phyloP scores from a whole-genome alignment of 2,113 vertebrate genomes.

The Rhineura floridana region DNA sequence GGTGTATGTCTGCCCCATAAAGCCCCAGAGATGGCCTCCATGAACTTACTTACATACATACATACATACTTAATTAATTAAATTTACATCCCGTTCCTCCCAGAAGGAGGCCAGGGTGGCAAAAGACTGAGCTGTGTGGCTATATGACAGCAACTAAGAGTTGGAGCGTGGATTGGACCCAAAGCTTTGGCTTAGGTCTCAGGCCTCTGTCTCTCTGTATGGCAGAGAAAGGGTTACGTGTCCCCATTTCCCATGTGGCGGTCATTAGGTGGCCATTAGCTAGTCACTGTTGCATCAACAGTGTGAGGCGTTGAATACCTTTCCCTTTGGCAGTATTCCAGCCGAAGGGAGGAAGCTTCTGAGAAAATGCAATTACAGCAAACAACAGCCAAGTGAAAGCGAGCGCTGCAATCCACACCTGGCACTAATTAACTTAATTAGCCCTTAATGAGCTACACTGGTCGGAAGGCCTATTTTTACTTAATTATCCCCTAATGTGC shows the following conservation, averaged over 20 bases:
- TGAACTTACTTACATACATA: background rate
- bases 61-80: too few species aligned
- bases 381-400: conserved; percentile 72
- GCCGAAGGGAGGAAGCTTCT: conserved; percentile 63
- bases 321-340: conserved; percentile 67
- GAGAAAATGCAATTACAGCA: conserved; percentile 78
- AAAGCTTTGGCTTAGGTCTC: background rate
- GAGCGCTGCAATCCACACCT: conserved; percentile 79
- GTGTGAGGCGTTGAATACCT: conserved; percentile 49
- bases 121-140: background rate
- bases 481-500: conserved; percentile 81
- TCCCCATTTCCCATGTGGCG: conserved; percentile 7
- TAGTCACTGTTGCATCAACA: conserved; percentile 56
- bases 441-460: conserved; percentile 81
- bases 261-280: conserved; percentile 32
- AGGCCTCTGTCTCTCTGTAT: conserved; percentile 10
- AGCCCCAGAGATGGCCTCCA: background rate
- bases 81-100: too few species aligned
- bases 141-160: background rate
- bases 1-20: background rate
- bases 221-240: conserved; percentile 33
- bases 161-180: fast-evolving
- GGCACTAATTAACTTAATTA: conserved; percentile 85
- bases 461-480: conserved; percentile 83
- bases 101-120: too few species aligned